Conservation (phyloP, 2,113 vertebrate genomes). For the Callospermophilus lateralis region DNA sequence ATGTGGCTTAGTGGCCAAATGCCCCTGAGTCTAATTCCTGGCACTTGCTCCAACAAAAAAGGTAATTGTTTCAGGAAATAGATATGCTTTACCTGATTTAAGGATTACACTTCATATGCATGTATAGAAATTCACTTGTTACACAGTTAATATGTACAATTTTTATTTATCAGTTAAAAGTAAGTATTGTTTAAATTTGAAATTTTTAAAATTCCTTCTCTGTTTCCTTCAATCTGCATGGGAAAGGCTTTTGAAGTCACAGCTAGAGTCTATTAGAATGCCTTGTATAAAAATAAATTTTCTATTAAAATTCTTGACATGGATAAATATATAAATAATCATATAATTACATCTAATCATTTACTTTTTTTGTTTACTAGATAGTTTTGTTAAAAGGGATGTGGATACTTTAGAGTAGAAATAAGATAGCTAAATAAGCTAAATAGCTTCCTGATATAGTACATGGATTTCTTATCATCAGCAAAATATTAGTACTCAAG, state of each 20-base stretch:
- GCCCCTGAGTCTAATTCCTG: too few species aligned
- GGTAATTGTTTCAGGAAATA: background rate
- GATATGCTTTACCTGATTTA: background rate
- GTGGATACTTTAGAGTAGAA: background rate
- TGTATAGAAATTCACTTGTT: background rate
- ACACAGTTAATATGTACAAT: background rate
- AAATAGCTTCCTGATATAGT: background rate
- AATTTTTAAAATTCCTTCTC: background rate
- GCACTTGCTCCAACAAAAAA: too few species aligned
- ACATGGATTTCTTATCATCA: background rate
- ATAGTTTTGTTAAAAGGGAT: background rate
- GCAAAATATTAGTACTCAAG: background rate
- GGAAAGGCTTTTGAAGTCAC: background rate
- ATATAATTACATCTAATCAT: background rate
- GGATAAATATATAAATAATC: background rate
- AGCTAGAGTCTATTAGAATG: background rate
- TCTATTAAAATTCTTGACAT: background rate
- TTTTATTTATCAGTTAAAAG: background rate
- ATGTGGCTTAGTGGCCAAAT: too few species aligned
- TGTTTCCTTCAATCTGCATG: background rate
- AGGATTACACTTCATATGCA: too few species aligned
- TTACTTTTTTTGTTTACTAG: background rate
- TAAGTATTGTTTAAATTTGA: background rate
- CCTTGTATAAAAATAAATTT: background rate
- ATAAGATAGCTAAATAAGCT: conserved; percentile 13